Conservation (phyloP, 2,888 invertebrate genomes). For the Urechis unicinctus region DNA sequence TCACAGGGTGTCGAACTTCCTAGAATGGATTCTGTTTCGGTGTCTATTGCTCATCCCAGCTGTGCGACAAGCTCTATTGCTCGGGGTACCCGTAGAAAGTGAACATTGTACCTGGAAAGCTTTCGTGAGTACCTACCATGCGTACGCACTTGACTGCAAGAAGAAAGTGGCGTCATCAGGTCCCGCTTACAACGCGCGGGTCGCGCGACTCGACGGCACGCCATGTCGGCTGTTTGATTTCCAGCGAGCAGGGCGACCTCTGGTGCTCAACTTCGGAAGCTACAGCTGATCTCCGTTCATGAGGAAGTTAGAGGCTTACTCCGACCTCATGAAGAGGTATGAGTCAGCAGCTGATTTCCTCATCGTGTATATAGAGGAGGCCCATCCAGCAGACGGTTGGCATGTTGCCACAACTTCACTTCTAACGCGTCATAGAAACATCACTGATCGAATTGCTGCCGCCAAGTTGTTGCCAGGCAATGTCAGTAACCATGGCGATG, state of each 20-base stretch:
- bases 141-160: conserved; percentile 8
- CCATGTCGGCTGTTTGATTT: conserved; percentile 11
- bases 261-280: conserved; percentile 40
- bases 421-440: conserved; percentile 22
- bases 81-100: no score
- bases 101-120: no score
- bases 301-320: conserved; percentile 29
- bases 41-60: no score
- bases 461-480: conserved; percentile 20
- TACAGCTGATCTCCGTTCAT: conserved; percentile 42
- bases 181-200: conserved; percentile 9
- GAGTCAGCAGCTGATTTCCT: conserved; percentile 30
- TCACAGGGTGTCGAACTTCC: no score
- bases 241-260: conserved; percentile 24
- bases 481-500: no score
- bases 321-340: conserved; percentile 26
- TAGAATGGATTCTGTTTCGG: no score
- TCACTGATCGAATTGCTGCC: conserved; percentile 27
- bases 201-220: conserved; percentile 10
- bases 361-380: conserved; percentile 37
- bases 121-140: neutral
- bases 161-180: conserved; percentile 5
- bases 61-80: no score
- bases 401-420: conserved; percentile 27
- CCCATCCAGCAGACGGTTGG: conserved; percentile 39